Evolutionary conservation across 2,888 invertebrate species (phyloP), one percentile per base, ranked within the genome.

Genomic region (Chironomus riparius): DNA sequence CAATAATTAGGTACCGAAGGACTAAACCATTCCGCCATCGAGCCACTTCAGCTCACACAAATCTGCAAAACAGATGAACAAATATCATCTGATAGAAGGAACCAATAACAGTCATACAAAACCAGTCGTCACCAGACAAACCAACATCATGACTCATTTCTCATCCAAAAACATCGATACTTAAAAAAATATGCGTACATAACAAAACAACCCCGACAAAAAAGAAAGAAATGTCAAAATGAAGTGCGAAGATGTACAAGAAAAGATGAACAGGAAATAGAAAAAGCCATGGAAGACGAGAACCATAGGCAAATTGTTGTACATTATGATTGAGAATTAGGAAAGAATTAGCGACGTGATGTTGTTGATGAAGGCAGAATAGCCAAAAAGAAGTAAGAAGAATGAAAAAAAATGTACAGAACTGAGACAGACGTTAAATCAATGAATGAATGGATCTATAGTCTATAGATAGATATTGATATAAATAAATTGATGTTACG

Each of bases 301-400:
- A 18, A 50, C 15, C 50, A 50, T 72, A 72, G 72, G 72, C 72
- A 72, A 72, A 72, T 72, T 72, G 48, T 50, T 4, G 72, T 72
- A 18, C 15, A 72, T 61, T 61, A 72, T 15, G 50, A 65, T 21
- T 24, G 38, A 72, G 72, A 72, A 72, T 72, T 72, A 72, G 56
- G 50, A 72, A 71, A 47, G 61, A 72, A 72, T 72, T 72, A 72
- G 72, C 62, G 72, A 72, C 72, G 72, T 72, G 72, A 72, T 61
- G 72, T 61, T 72, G 72, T 24, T 72, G 21, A 24, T 28, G 71
- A 70, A 38, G 28, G 15, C 28, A 15, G 18, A 38, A 28, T n/a
- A 68, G 65, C 18, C 13, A 7, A 62, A 65, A 65, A 65, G 10
- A 1, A 5, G 4, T 38, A 50, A 50, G 15, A 50, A 50, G 15